A percentile compares a stretch with the other conserved stretches of the same genome.
These are phyloP conservation scores for Syrrhaptes paradoxus DNA, from an alignment of 2,113 vertebrate species.

Conservation along the genomic window DNA sequence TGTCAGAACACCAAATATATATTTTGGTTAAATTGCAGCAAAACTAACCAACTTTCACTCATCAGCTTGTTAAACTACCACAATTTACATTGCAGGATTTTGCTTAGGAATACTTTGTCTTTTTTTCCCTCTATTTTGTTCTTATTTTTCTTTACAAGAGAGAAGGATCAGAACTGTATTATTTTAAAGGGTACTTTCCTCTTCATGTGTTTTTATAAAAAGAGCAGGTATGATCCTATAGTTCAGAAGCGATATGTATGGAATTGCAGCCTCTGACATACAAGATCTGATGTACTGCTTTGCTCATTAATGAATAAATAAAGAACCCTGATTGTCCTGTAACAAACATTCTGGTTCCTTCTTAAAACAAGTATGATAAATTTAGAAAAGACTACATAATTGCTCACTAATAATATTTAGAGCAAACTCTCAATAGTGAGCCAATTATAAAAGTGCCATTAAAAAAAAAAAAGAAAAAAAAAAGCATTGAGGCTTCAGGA, in stretches of 20 bases:
- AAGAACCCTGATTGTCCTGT: background rate
- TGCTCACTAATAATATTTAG: constrained; percentile 11
- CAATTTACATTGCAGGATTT: background rate
- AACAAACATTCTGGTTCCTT: background rate
- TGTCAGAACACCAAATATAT: background rate
- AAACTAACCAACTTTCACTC: background rate
- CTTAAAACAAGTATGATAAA: background rate
- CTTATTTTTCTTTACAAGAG: background rate
- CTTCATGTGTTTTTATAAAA: background rate
- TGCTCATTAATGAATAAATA: background rate
- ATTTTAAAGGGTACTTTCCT: background rate
- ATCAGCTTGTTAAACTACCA: background rate
- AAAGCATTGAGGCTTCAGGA: background rate
- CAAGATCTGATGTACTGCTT: background rate
- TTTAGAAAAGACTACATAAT: background rate
- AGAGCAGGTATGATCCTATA: background rate
- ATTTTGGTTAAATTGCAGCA: background rate
- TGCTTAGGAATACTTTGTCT: background rate
- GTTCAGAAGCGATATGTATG: background rate
- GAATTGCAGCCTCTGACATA: background rate
- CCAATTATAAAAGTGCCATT: background rate
- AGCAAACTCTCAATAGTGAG: background rate
- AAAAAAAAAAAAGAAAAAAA: background rate
- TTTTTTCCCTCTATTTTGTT: background rate
- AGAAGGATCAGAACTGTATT: background rate